Base-by-base conservation (phyloP, 2,888 invertebrate genomes). In the Tenthredo notha region DNA sequence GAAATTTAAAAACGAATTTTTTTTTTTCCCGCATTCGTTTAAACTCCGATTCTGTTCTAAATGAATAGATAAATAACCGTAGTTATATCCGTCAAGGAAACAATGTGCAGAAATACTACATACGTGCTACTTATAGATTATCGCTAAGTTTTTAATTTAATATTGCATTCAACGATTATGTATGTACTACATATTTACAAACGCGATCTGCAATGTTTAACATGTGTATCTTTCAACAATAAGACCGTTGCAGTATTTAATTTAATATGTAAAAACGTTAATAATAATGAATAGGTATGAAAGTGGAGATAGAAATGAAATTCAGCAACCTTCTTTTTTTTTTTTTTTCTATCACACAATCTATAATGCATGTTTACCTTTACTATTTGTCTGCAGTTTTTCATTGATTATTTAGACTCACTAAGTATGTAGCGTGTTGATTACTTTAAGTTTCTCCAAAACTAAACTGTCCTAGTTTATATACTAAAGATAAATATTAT, bases 381-480 rank as follows among this genome's bases (percentile, higher is more conserved):
- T n/a, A 37, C 70, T 15, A 29, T 70, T 18, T 29, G 18, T 70
- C 70, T 18, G 70, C 37, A 70, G 12, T 70, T 70, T 70, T 70
- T 70, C 70, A 70, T 37, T 18, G 33, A 70, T 70, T 70, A 37
- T 70, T 70, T 37, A 70, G 37, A 25, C 61, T 7, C 54, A 54
- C 61, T 21, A 21, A 33, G 2, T 33, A 33, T 21, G 61, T 10
- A 21, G 61, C 10, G 61, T 25, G 61, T 21, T 12, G 61, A 61
- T 61, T 61, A 25, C 25, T 61, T 61, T 10, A 25, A 6, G 61
- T 61, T 61, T 61, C 21, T 25, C 12, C 25, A 25, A 61, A 61
- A 21, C 2, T 61, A 7, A 25, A 12, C 21, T 25, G 21, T 25
- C 1, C 61, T n/a, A 54, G n/a, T 54, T 54, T 54, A 1, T 54